A percentile compares a stretch with the other conserved stretches of the same genome.
These are phyloP conservation scores for Drosophila lacteicornis DNA, from an alignment of 1,140 invertebrate genomes.

Conservation along the genomic window DNA sequence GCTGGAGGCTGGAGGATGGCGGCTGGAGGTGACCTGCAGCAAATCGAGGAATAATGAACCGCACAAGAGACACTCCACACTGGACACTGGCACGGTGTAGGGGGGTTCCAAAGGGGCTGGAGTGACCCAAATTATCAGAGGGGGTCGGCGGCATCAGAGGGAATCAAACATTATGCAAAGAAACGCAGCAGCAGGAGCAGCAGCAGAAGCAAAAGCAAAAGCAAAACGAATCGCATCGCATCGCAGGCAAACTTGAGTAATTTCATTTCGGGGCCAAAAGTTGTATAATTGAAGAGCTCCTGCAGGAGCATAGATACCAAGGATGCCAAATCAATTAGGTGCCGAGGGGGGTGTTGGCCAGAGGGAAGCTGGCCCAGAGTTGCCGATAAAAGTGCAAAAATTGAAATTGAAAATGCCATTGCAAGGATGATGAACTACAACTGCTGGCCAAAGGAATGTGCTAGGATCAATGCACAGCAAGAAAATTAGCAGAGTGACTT, in stretches of 20 bases:
- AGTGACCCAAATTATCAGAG: slow-evolving; percentile 56
- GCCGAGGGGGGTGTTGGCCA: background rate
- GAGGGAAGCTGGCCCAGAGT: slow-evolving; percentile 3
- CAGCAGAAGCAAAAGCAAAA: slow-evolving; percentile 4
- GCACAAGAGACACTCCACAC: slow-evolving; percentile 10
- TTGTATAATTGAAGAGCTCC: slow-evolving; percentile 67
- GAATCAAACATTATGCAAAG: slow-evolving; percentile 44
- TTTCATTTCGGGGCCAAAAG: slow-evolving; percentile 56
- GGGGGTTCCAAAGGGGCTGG: too few relatives aligned
- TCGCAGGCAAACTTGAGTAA: slow-evolving; percentile 43
- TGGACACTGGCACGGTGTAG: background rate
- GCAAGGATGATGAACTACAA: slow-evolving; percentile 31
- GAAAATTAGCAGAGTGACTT: background rate
- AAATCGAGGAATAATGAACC: slow-evolving; percentile 68
- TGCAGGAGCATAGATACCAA: slow-evolving; percentile 18
- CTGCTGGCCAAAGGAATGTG: background rate
- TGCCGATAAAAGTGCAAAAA: slow-evolving; percentile 48
- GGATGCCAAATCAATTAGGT: slow-evolving; percentile 66
- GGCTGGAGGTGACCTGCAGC: slow-evolving; percentile 30
- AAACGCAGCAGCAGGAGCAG: background rate
- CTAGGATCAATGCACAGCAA: background rate
- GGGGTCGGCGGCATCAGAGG: slow-evolving; percentile 2
- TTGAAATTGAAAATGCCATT: slow-evolving; percentile 56
- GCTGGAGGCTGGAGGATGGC: background rate
- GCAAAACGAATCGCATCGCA: background rate